A percentile compares a stretch with the other conserved stretches of the same genome.
These are phyloP conservation scores for Panagrolaimus sp. DNA, from an alignment of 1,140 invertebrate genomes.

Conservation along the genomic window DNA sequence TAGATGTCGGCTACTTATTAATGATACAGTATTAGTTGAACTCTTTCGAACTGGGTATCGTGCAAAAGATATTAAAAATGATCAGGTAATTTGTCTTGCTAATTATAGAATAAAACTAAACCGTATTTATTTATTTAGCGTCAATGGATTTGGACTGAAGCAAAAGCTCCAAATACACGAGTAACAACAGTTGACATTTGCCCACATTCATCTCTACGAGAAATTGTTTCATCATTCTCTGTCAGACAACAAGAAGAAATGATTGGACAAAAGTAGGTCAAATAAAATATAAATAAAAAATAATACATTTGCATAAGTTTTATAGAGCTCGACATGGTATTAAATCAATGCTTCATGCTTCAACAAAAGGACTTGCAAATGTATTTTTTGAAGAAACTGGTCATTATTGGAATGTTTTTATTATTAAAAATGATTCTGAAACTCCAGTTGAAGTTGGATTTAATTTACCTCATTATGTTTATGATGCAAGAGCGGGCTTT, in stretches of 20 bases:
- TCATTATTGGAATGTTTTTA: constrained; percentile 10
- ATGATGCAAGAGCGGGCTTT: constrained; percentile 10
- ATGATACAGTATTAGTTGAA: constrained; percentile 14
- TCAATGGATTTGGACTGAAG: not conserved
- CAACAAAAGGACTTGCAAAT: constrained; percentile 7
- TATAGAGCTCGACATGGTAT: not conserved
- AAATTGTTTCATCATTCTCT: not conserved
- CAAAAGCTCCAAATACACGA: not conserved
- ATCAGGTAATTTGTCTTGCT: not conserved
- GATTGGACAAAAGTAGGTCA: not conserved
- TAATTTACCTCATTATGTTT: constrained; percentile 15
- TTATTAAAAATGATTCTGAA: not conserved
- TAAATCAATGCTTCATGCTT: not conserved
- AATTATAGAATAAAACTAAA: not conserved
- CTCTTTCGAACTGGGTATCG: constrained; percentile 16
- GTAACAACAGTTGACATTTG: not conserved
- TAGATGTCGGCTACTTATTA: constrained; percentile 8
- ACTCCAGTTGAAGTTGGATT: not conserved
- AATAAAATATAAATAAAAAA: too few species aligned
- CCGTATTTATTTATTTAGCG: not conserved
- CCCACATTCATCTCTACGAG: constrained; percentile 15
- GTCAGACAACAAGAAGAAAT: not conserved
- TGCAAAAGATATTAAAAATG: not conserved
- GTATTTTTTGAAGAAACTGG: constrained; percentile 14
- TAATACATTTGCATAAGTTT: too few species aligned